These are phyloP conservation scores for Eupithecia abbreviata DNA, from an alignment of 2,888 invertebrate genomes.

Conservation along the genomic window DNA sequence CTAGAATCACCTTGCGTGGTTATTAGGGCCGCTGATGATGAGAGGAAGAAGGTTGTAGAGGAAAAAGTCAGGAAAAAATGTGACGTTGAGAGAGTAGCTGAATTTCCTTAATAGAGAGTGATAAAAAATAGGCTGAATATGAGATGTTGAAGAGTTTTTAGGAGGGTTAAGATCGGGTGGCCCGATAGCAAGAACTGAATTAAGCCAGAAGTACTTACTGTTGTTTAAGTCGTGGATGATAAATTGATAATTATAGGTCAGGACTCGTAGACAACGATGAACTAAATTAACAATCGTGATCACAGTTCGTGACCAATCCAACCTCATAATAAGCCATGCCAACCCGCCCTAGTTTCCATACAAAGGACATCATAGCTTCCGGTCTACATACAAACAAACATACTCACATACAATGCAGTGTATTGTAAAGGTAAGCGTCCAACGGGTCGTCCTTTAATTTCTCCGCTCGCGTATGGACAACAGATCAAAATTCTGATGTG, in stretches of 20 bases:
- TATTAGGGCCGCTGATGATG: not conserved
- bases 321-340: conserved; percentile 22
- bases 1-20: not conserved
- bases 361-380: conserved; percentile 34
- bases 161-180: not conserved
- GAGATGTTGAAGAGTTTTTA: not conserved
- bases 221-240: not conserved
- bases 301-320: conserved; percentile 11
- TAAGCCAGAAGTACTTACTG: not conserved
- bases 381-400: conserved; percentile 26
- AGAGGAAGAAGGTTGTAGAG: not conserved
- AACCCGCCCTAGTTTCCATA: conserved; percentile 29
- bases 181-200: not conserved
- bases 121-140: not conserved
- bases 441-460: conserved; percentile 45
- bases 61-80: not conserved
- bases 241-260: not conserved
- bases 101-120: not conserved
- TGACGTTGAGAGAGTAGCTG: not conserved
- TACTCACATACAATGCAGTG: not conserved
- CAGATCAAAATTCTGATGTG: not conserved
- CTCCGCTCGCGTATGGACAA: not conserved
- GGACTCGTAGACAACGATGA: not conserved
- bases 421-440: conserved; percentile 15
- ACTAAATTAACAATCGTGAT: conserved; percentile 17